Base-by-base conservation (phyloP, 2,888 invertebrate genomes). In the Peribatodes rhomboidaria region DNA sequence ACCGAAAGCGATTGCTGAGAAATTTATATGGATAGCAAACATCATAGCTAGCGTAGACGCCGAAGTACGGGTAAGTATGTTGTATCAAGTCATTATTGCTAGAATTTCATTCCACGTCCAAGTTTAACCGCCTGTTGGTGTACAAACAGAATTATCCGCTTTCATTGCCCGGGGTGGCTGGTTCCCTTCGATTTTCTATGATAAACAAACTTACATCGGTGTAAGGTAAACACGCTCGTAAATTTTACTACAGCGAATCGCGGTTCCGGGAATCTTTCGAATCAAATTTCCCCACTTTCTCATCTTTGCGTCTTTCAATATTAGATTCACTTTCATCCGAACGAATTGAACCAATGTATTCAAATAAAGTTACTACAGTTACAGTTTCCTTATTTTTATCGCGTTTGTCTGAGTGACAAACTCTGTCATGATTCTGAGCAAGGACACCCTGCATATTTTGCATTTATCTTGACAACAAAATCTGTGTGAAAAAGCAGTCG, bases 181-280 rank as follows among this genome's bases (percentile, higher is more conserved):
- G 79, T 80, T 85, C 85, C 85, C 84, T 86, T 84, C 84, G 84
- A 87, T 86, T 86, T 65, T 84, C 81, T 80, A 82, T 65, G 85
- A 86, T 89, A 89, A 90, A 90, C 89, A 90, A 89, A 89, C 89
- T 86, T 83, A 85, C 83, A 87, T 85, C 81, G 80, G 77, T 78
- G 81, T 79, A 86, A 86, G 81, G 88, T 87, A 90, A 91, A 91
- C 88, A 90, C 66, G 81, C 73, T 88, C 87, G 87, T 90, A 87
- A 90, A 90, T 90, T 88, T 88, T 86, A 88, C 82, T 85, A 83
- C 76, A 67, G 79, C 73, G 76, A 79, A 79, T 77, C 83, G 76
- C 74, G 78, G 80, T 82, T 82, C 79, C 80, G 84, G 84, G 85
- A 83, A 84, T 82, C 83, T 80, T 79, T 80, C 82, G 82, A 86